phyloP scores from a whole-genome alignment of 2,888 invertebrate genomes.

The Pheosia tremula region DNA sequence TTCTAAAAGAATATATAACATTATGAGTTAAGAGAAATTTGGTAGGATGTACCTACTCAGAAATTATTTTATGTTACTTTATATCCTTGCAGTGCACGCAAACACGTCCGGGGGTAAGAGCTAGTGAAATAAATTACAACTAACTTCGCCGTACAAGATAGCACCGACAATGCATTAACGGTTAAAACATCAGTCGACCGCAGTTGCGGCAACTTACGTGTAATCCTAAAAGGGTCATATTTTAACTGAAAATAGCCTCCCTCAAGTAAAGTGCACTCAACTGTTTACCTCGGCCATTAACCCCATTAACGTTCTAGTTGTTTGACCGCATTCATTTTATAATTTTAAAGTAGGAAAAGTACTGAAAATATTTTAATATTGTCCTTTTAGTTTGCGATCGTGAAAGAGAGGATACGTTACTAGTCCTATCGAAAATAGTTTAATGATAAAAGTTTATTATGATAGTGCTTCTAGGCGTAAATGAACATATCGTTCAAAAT shows the following conservation, averaged over 20 bases:
- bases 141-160: conserved; percentile 16
- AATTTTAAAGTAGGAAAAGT: not conserved
- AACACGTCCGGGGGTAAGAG: not conserved
- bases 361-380: not conserved
- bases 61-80: not conserved
- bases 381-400: no score
- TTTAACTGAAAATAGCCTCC: conserved; percentile 71
- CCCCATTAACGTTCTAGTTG: conserved; percentile 57
- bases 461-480: no score
- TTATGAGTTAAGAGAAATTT: no score
- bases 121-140: conserved; percentile 10
- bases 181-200: conserved; percentile 53
- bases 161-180: conserved; percentile 34
- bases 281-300: conserved; percentile 70
- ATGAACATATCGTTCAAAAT: no score
- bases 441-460: no score
- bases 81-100: not conserved
- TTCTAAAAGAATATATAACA: no score
- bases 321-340: conserved; percentile 27
- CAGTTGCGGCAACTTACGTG: conserved; percentile 54
- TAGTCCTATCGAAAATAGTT: no score
- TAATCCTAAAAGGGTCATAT: conserved; percentile 79
- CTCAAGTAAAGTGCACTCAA: conserved; percentile 66
- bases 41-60: not conserved
- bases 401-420: no score